Conservation (phyloP, 2,888 invertebrate species). For the Noctuana brunneofusca region DNA sequence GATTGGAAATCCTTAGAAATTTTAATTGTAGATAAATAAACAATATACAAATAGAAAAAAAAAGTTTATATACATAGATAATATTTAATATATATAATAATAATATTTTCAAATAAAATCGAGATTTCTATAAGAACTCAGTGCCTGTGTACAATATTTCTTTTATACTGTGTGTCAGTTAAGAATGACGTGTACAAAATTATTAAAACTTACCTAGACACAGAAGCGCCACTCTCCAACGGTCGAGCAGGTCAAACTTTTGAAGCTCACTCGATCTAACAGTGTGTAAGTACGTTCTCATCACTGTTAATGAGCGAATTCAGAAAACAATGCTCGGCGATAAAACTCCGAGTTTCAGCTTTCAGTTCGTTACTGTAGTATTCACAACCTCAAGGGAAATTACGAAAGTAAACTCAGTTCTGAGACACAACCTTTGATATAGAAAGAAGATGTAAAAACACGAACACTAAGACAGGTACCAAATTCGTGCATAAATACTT, state of each 20-base stretch:
- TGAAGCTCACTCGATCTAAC: conserved; percentile 42
- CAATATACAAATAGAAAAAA: too few species aligned
- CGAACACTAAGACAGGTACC: conserved; percentile 53
- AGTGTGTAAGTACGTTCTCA: conserved; percentile 57
- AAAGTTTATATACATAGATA: too few species aligned
- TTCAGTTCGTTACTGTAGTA: conserved; percentile 66
- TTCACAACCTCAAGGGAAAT: conserved; percentile 78
- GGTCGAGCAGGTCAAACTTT: background rate
- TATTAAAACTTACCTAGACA: conserved; percentile 29
- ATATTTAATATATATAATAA: too few species aligned
- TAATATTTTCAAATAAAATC: too few species aligned
- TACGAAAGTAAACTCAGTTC: conserved; percentile 57
- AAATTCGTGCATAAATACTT: conserved; percentile 58
- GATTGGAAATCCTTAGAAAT: too few species aligned
- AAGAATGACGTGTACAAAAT: too few species aligned
- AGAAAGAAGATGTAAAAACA: conserved; percentile 54
- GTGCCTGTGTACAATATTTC: too few species aligned
- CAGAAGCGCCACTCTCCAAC: conserved; percentile 7
- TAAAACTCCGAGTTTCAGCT: conserved; percentile 62
- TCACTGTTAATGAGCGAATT: conserved; percentile 52
- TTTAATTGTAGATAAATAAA: too few species aligned
- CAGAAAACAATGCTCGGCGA: conserved; percentile 57
- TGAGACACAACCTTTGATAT: conserved; percentile 59
- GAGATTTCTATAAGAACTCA: too few species aligned
- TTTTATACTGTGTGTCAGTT: too few species aligned